Base-by-base conservation (phyloP, 2,113 vertebrate genomes). In the Onychostoma macrolepis region DNA sequence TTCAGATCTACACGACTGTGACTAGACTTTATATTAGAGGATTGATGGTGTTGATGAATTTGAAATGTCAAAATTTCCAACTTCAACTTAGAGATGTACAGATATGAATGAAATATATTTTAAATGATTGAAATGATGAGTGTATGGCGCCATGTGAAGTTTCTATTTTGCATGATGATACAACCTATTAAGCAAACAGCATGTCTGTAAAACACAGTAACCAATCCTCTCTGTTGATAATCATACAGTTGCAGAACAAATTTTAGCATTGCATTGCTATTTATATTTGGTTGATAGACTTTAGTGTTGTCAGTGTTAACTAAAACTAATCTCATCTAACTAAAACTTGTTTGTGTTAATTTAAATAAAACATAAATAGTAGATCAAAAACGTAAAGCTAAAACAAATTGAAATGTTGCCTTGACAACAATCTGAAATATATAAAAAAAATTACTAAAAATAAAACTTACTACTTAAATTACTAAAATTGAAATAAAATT, bases 21-120 rank as follows among this genome's bases (percentile, higher is more conserved):
- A 83, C 38, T 19, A 41, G 80, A 43, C 80, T 65, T 43, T 82
- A 80, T 61, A 36, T 58, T n/a, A 48, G 9, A 30, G 26, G 15
- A 3, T 3, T 53, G 48, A 33, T 53, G 75, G 1, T 53, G 48
- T 21, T 36, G 24, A 45, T 15, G 6, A 48, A 17, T 43, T 12
- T 7, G 1, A 48, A 43, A 58, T 58, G 6, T 21, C 53, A 24
- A 7, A 24, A 76, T 45, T 48, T 45, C n/a, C n/a, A 26, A 17
- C 74, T 45, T 26, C 38, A 12, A 26, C 38, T n/a, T 43, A 26
- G 28, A 69, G 7, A 33, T 28, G 13, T 6, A 6, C 12, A 65
- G n/a, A 28, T 19, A 19, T 26, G 10, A 61, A 24, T 61, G n/a
- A 63, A 63, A 26, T 63, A 3, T 9, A 9, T 67, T 67, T 30